Percentiles rank a stretch among this genome's conserved stretches.
Evolutionary conservation across 2,888 invertebrate species (phyloP).

Genomic region (Volucella inanis): DNA sequence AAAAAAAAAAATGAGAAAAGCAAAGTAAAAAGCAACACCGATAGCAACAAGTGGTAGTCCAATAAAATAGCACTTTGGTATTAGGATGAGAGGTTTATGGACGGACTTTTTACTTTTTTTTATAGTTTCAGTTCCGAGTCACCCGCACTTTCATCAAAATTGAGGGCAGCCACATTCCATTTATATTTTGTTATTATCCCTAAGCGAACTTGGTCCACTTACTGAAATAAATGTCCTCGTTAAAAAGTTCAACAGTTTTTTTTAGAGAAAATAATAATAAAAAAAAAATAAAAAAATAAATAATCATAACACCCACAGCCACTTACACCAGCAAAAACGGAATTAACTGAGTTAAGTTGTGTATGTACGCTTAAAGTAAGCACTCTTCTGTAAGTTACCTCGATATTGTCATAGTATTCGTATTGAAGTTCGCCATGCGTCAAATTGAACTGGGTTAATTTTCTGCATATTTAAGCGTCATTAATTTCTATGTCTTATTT

Average conservation of each 20-base stretch:
- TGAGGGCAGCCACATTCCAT: slow-evolving; percentile 1
- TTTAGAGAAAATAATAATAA: slow-evolving; percentile 4
- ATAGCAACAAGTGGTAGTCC: slow-evolving; percentile 56
- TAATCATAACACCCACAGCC: not conserved
- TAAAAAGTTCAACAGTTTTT: slow-evolving; percentile 54
- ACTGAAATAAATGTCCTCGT: slow-evolving; percentile 59
- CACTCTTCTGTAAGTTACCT: no score
- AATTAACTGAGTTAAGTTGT: slow-evolving; percentile 50
- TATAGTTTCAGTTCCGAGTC: slow-evolving; percentile 44
- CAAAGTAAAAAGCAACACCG: slow-evolving; percentile 18
- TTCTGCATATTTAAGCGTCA: slow-evolving; percentile 74
- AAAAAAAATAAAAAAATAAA: slow-evolving; percentile 7
- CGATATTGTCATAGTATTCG: not conserved
- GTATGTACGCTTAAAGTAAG: no score
- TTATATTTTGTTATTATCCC: slow-evolving; percentile 52
- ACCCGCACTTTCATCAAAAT: slow-evolving; percentile 51
- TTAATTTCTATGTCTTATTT: slow-evolving; percentile 73
- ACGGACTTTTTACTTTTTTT: slow-evolving; percentile 32
- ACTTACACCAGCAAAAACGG: not conserved
- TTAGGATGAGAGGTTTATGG: slow-evolving; percentile 52
- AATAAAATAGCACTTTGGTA: slow-evolving; percentile 37
- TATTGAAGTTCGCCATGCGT: slow-evolving; percentile 70
- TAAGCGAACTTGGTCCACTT: slow-evolving; percentile 43
- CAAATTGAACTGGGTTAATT: slow-evolving; percentile 74
- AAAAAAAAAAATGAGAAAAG: slow-evolving; percentile 6